phyloP scores from a whole-genome alignment of 2,888 invertebrate genomes.

The Ommatoiulus sabulosus region DNA sequence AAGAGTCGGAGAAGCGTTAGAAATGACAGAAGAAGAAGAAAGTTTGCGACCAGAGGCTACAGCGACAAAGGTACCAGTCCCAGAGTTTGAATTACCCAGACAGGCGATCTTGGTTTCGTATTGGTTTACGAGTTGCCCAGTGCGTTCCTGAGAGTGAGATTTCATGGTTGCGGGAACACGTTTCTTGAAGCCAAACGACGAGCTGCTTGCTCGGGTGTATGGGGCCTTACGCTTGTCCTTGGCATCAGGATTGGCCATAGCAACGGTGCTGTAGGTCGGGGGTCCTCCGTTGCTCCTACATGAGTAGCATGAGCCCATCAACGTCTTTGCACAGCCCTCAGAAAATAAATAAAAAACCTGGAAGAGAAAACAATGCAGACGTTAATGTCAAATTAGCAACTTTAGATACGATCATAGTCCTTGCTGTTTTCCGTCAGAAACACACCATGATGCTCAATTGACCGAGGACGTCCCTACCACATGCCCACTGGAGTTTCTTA shows the following conservation, averaged over 20 bases:
- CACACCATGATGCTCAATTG: neutral
- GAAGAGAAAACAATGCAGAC: neutral
- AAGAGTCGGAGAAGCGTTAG: constrained; percentile 28
- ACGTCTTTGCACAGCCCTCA: constrained; percentile 39
- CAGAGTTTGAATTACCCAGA: constrained; percentile 44
- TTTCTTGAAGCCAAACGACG: constrained; percentile 57
- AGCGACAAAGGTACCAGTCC: constrained; percentile 1
- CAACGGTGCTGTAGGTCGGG: constrained; percentile 59
- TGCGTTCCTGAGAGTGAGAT: constrained; percentile 58
- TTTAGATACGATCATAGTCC: neutral
- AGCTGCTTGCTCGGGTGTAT: constrained; percentile 48
- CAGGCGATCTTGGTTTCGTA: constrained; percentile 58
- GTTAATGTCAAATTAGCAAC: neutral
- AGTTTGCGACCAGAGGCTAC: neutral
- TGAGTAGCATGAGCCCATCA: constrained; percentile 61
- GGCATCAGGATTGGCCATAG: constrained; percentile 57
- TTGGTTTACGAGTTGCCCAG: constrained; percentile 56
- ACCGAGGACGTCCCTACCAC: neutral
- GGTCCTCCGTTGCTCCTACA: constrained; percentile 59
- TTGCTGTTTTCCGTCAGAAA: neutral
- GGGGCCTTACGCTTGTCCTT: constrained; percentile 51
- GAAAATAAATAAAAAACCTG: constrained; percentile 53
- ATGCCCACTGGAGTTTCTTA: neutral
- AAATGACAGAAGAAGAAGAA: constrained; percentile 41
- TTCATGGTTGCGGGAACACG: constrained; percentile 54